phyloP scores from a whole-genome alignment of 2,797 vertebrate genomes.

The Sarcophilus harrisii region DNA sequence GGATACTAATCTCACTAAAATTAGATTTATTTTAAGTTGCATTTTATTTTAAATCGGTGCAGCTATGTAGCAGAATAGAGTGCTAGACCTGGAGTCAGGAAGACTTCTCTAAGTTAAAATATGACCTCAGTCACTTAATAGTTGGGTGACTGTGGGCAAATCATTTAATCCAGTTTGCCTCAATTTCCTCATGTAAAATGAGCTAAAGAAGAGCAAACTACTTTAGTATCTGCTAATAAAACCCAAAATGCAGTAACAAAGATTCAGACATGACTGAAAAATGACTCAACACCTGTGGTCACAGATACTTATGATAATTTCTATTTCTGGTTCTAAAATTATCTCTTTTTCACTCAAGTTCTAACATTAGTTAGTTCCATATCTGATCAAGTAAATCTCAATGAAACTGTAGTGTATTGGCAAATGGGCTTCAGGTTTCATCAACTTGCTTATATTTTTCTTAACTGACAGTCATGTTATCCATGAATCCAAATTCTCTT shows the following conservation, averaged over 20 bases:
- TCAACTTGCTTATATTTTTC: not conserved
- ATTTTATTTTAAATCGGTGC: too few species aligned
- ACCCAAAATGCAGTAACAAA: not conserved
- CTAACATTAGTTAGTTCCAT: not conserved
- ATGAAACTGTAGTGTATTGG: not conserved
- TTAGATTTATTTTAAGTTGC: too few species aligned
- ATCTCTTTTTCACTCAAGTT: not conserved
- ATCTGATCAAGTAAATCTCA: not conserved
- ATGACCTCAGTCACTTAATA: not conserved
- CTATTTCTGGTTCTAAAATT: not conserved
- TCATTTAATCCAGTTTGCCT: not conserved
- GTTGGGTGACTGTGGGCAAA: not conserved
- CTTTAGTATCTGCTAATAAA: not conserved
- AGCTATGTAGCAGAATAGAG: too few species aligned
- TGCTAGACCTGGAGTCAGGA: too few species aligned
- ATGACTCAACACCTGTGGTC: not conserved
- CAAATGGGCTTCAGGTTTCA: not conserved
- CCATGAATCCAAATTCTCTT: not conserved
- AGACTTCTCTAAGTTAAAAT: too few species aligned
- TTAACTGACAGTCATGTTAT: not conserved
- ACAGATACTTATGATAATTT: not conserved
- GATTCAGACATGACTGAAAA: too few species aligned
- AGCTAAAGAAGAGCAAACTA: not conserved
- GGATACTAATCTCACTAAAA: too few species aligned
- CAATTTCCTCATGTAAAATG: slow-evolving; percentile 30